These are phyloP conservation scores for Ornithorhynchus anatinus DNA, from an alignment of 2,113 vertebrate genomes.

Conservation along the genomic window DNA sequence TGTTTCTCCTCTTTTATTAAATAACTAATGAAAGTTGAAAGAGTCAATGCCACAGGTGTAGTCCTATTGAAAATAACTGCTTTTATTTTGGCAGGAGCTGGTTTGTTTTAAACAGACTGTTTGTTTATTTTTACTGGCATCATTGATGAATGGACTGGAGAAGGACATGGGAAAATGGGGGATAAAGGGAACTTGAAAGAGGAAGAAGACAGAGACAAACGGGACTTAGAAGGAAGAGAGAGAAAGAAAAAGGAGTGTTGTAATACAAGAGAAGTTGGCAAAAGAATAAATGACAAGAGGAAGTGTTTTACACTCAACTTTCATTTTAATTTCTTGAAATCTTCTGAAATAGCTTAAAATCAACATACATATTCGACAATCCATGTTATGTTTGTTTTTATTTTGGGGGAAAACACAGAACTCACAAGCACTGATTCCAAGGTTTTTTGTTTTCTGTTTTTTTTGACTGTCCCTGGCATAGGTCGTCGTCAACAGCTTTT, in stretches of 20 bases:
- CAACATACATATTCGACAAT: slow-evolving; percentile 30
- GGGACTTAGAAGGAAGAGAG: slow-evolving; percentile 22
- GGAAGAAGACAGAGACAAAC: slow-evolving; percentile 2
- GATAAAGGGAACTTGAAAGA: slow-evolving; percentile 40
- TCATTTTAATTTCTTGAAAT: slow-evolving; percentile 13
- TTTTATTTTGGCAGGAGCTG: neutral
- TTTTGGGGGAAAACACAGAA: slow-evolving; percentile 31
- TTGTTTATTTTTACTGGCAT: slow-evolving; percentile 37
- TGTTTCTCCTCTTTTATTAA: slow-evolving; percentile 6
- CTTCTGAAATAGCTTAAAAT: slow-evolving; percentile 20
- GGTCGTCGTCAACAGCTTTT: neutral
- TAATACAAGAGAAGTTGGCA: slow-evolving; percentile 18
- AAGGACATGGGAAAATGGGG: slow-evolving; percentile 15
- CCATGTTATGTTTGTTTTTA: neutral
- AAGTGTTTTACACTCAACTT: slow-evolving; percentile 1
- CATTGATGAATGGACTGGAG: slow-evolving; percentile 17
- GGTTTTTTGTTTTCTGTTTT: slow-evolving; percentile 36
- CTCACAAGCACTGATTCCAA: slow-evolving; percentile 29
- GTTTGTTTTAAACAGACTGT: slow-evolving; percentile 33
- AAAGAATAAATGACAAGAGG: too few relatives aligned
- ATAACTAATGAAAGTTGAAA: neutral
- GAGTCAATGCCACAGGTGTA: slow-evolving; percentile 12
- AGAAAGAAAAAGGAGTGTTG: neutral
- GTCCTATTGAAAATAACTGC: slow-evolving; percentile 8
- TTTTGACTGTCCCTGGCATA: slow-evolving; percentile 27